Conservation (phyloP, 1,140 invertebrate species). For the Drosophila santomea region DNA sequence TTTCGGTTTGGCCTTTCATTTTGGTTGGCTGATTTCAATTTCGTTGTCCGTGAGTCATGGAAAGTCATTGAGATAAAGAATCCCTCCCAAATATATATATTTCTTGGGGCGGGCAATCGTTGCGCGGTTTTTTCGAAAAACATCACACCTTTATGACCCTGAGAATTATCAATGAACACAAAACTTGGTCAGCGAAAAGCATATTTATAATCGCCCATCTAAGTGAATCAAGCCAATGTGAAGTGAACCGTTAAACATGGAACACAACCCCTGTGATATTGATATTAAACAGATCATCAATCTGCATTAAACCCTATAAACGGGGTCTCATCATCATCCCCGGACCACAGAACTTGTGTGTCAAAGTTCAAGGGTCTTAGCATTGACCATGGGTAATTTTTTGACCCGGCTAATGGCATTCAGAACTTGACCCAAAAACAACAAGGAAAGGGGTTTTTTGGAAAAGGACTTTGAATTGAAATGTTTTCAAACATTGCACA, state of each 20-base stretch:
- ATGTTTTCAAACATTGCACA: neutral
- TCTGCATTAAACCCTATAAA: constrained; percentile 28
- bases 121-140: neutral
- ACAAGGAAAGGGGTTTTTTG: neutral
- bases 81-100: constrained; percentile 1
- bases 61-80: constrained; percentile 58
- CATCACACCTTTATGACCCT: constrained; percentile 31
- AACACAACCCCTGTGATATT: constrained; percentile 3
- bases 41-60: constrained; percentile 51
- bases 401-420: constrained; percentile 18
- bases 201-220: neutral
- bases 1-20: constrained; percentile 52
- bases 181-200: neutral
- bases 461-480: neutral
- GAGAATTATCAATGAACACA: constrained; percentile 36
- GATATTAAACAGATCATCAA: constrained; percentile 35
- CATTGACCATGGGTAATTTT: constrained; percentile 19
- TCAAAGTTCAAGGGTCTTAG: constrained; percentile 40
- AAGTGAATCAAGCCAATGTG: neutral
- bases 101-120: constrained; percentile 17
- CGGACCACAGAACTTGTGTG: neutral
- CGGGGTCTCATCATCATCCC: constrained; percentile 9
- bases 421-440: constrained; percentile 37
- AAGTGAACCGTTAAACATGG: constrained; percentile 18
- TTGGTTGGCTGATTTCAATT: constrained; percentile 73